Evolutionary conservation across 2,888 invertebrate species (phyloP), one percentile per base, ranked within the genome.

Genomic region (Ischnura elegans): DNA sequence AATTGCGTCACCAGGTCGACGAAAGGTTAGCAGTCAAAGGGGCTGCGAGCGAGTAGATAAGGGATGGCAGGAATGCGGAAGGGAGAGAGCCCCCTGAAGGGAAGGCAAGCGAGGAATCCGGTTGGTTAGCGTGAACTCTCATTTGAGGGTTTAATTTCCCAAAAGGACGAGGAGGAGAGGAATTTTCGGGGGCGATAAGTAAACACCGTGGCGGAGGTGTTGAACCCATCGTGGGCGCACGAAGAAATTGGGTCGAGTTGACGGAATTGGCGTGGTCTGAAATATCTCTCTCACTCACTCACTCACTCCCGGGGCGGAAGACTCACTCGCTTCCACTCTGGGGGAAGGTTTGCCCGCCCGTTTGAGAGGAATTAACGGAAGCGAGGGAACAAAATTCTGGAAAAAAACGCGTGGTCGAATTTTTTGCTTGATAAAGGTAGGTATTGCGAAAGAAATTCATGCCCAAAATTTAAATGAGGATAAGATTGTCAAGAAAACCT

Each of bases 31-130:
- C 36, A 36, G 36, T 36, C 29, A 76, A 36, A 36, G 76, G 61
- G 61, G 13, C 10, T 13, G 76, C 36, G 76, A 36, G 76, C 25
- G 76, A 25, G 76, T 29, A 76, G 76, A 76, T 76, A 76, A 76
- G 76, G 36, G 76, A 76, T 76, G 76, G 76, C 76, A 76, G 76
- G 76, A 76, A 76, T 76, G 76, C 76, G 76, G 76, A 76, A 76
- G 66, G 76, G 29, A 36, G 76, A n/a, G 6, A 19, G 21, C 25
- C n/a, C 21, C 25, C 21, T 19, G 21, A 1, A 25, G 61, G 25
- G 21, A n/a, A 61, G 61, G 61, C n/a, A 8, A 13, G 36, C 13
- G 76, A 76, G 76, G 76, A 36, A 76, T 36, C 36, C 36, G 76
- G 76, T 29, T 76, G 76, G 76, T 76, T 76, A 36, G 76, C 76